Evolutionary conservation across 2,888 invertebrate genomes (phyloP), one percentile per base, ranked within the genome.

Genomic region (Perizoma flavofasciatum): DNA sequence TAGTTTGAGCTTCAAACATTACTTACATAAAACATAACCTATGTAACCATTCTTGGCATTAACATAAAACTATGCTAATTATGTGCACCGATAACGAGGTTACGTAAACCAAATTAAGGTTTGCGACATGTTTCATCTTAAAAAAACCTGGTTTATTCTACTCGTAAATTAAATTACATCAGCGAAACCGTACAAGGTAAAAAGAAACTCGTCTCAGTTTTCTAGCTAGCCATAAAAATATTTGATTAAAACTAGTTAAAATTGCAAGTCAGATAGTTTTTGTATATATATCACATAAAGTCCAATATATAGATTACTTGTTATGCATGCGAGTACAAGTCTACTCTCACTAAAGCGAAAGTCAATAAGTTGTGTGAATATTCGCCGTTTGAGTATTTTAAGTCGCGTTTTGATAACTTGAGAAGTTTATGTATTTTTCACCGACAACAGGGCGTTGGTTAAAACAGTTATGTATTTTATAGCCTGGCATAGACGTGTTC

Each of bases 301-400:
- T 71, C 63, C 62, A 70, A 69, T 72, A 73, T 57, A 58, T 44
- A 67, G 73, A 71, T 78, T 77, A 74, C 78, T 74, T 72, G 73
- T 73, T 77, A 72, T 68, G 51, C 43, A 39, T 40, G 46, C 59
- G 64, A 51, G 54, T 61, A 40, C 45, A 65, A 66, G 72, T 75
- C 77, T 72, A 82, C 87, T 83, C 87, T 85, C 82, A 75, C 82
- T 78, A 69, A 52, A 83, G 83, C 83, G 89, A 89, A 89, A 89
- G 89, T 87, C 73, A 75, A 57, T 57, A 63, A 55, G 44, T 52
- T 46, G 55, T 50, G 43, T 59, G 43, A 55, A 56, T 63, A 63
- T 55, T 59, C 55, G 55, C 59, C 55, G 48, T 63, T 63, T 65
- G 48, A 57, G 61, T 59, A 54, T 48, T 53, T 49, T 51, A 41